Evolutionary conservation across 2,113 vertebrate species (phyloP).

Genomic region (Pseudois nayaur): DNA sequence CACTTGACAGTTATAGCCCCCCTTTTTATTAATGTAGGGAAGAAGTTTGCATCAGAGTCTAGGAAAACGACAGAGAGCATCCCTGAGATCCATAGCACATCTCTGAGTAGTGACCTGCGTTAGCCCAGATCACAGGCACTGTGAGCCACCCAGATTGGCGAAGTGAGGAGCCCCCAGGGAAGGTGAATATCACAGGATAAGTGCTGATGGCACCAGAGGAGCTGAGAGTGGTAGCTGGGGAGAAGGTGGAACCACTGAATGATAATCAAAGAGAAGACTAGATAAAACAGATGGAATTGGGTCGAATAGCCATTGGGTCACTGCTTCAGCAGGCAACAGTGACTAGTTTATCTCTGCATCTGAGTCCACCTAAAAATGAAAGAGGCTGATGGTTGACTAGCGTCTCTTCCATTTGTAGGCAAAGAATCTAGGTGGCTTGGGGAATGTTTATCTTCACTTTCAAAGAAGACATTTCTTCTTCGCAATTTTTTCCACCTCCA

Average conservation of each 20-base stretch:
- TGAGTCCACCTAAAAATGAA: neutral
- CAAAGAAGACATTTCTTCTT: neutral
- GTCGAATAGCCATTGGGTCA: neutral
- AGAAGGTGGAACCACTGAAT: neutral
- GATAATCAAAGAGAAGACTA: neutral
- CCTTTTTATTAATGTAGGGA: neutral
- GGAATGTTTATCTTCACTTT: neutral
- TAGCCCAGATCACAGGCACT: neutral
- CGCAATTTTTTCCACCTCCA: neutral
- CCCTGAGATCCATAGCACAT: fast-evolving
- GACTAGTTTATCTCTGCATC: neutral
- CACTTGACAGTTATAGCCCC: neutral
- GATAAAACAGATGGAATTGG: neutral
- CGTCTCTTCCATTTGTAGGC: neutral
- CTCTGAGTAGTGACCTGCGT: neutral
- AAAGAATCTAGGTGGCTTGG: neutral
- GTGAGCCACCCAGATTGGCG: neutral
- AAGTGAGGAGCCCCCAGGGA: neutral
- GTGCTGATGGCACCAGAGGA: neutral
- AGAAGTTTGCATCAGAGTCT: neutral
- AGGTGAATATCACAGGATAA: neutral
- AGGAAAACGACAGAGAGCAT: neutral
- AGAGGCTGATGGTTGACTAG: neutral
- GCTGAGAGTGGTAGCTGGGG: neutral
- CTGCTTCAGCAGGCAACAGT: neutral